Percentiles rank a stretch among this genome's conserved stretches.
These are phyloP conservation scores for Perognathus longimembris DNA, from an alignment of 2,113 vertebrate species.

Conservation along the genomic window DNA sequence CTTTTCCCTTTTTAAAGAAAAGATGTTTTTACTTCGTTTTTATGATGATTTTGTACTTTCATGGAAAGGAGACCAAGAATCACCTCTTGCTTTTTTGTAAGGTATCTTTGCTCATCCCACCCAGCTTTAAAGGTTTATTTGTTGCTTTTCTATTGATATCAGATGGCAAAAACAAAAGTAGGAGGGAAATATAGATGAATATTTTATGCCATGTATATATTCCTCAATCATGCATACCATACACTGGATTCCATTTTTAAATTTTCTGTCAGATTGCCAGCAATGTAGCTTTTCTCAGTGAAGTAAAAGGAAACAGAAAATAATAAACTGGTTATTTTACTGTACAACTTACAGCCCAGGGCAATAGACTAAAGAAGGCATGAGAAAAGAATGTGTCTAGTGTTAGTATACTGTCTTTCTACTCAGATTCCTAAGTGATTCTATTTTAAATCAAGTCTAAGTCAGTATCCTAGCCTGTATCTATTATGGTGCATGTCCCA, in stretches of 20 bases:
- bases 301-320: conserved; percentile 61
- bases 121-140: conserved; percentile 41
- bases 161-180: neutral
- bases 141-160: conserved; percentile 45
- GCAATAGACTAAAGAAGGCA: conserved; percentile 33
- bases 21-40: conserved; percentile 31
- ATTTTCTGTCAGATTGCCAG: conserved; percentile 46
- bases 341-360: conserved; percentile 36
- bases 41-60: conserved; percentile 31
- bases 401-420: conserved; percentile 13
- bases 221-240: conserved; percentile 30
- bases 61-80: neutral
- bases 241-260: conserved; percentile 55
- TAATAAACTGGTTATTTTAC: conserved; percentile 69
- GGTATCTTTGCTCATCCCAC: conserved; percentile 15
- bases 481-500: conserved; percentile 53
- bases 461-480: conserved; percentile 50
- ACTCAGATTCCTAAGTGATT: conserved; percentile 49
- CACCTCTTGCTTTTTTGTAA: conserved; percentile 3
- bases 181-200: neutral
- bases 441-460: conserved; percentile 72
- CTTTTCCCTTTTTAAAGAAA: conserved; percentile 28
- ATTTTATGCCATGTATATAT: neutral
- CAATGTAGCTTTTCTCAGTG: conserved; percentile 38
- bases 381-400: conserved; percentile 68